Percentiles rank a stretch among this genome's conserved stretches.
phyloP scores from a whole-genome alignment of 2,888 invertebrate genomes.

The Poecilus cupreus region DNA sequence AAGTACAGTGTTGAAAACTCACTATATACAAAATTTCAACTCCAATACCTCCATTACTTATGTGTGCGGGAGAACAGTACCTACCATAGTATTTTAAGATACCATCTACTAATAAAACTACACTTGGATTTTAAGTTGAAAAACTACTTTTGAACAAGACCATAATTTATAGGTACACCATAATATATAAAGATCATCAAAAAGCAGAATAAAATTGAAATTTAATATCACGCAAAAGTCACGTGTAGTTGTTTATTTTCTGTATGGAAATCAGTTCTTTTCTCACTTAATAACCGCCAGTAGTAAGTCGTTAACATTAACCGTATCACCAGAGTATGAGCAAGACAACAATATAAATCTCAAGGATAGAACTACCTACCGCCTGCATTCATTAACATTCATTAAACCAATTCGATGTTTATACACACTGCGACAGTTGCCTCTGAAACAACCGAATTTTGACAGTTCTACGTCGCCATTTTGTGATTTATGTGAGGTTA shows the following conservation, averaged over 20 bases:
- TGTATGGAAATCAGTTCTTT: neutral
- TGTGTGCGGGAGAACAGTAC: no score
- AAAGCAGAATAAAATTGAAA: no score
- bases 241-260: constrained; percentile 14
- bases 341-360: constrained; percentile 31
- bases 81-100: no score
- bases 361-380: constrained; percentile 35
- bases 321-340: neutral
- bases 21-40: no score
- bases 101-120: no score
- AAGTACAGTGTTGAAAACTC: no score
- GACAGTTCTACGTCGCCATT: neutral
- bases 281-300: neutral
- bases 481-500: constrained; percentile 31
- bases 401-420: constrained; percentile 19
- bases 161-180: no score
- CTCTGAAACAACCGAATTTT: constrained; percentile 11
- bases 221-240: neutral
- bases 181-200: no score
- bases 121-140: no score
- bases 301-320: neutral
- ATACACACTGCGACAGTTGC: neutral
- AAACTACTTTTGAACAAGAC: no score
- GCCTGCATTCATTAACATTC: constrained; percentile 19
- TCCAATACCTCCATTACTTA: no score